These are phyloP conservation scores for Meloe dianella DNA, from an alignment of 2,888 invertebrate species.

Conservation along the genomic window DNA sequence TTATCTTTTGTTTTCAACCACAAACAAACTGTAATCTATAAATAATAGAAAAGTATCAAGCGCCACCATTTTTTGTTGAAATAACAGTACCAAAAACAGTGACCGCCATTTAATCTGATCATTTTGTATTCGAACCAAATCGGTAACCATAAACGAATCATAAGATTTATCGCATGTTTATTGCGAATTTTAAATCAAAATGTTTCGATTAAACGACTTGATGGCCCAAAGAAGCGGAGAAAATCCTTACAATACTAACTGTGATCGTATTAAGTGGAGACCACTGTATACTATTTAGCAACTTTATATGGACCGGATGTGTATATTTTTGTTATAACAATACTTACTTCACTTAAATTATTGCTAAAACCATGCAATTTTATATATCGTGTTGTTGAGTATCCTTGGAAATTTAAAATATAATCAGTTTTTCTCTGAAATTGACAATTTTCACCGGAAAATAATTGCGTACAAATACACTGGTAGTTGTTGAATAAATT, in stretches of 20 bases:
- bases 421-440: conserved; percentile 61
- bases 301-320: too few relatives aligned
- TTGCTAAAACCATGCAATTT: conserved; percentile 60
- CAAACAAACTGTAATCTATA: conserved; percentile 59
- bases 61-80: conserved; percentile 11
- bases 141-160: too few relatives aligned
- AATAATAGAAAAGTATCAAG: not conserved
- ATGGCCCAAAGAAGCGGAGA: too few relatives aligned
- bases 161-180: too few relatives aligned
- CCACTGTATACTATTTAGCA: too few relatives aligned
- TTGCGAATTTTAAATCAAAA: too few relatives aligned
- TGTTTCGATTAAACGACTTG: too few relatives aligned
- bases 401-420: conserved; percentile 63
- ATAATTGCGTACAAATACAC: conserved; percentile 63
- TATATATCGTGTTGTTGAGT: conserved; percentile 67
- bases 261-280: too few relatives aligned
- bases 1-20: conserved; percentile 70
- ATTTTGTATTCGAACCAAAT: too few relatives aligned
- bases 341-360: conserved; percentile 59
- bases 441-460: conserved; percentile 62
- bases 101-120: too few relatives aligned
- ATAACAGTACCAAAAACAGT: too few relatives aligned
- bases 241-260: too few relatives aligned
- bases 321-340: not conserved
- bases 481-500: conserved; percentile 51